A percentile compares a stretch with the other conserved stretches of the same genome.
Conservation (phyloP, 2,888 invertebrate genomes). For the Caenorhabditis sp. region DNA sequence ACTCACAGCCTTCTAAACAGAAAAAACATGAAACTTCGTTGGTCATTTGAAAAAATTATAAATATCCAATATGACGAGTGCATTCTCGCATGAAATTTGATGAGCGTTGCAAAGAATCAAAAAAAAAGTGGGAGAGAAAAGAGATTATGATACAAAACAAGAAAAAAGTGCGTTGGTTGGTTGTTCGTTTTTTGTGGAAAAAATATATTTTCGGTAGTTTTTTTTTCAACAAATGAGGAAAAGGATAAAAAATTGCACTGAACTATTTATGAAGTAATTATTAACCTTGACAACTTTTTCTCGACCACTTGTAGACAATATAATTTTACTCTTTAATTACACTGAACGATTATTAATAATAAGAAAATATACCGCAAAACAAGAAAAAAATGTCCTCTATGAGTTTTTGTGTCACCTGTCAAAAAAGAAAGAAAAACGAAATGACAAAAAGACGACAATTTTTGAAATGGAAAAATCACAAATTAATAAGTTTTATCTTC, state of each 20-base stretch:
- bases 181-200: too few species aligned
- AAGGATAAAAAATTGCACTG: too few species aligned
- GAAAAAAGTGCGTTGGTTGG: too few species aligned
- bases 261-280: not conserved
- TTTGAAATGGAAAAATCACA: not conserved
- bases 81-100: conserved; percentile 41
- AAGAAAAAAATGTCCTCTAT: conserved; percentile 1
- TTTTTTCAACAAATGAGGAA: too few species aligned
- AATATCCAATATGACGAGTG: conserved; percentile 10
- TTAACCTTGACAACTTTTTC: not conserved
- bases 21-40: not conserved
- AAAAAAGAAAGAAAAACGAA: conserved; percentile 36
- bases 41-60: not conserved
- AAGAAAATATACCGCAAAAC: not conserved
- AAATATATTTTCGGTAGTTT: too few species aligned
- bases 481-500: not conserved
- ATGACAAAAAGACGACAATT: not conserved
- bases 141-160: not conserved
- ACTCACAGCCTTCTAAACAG: too few species aligned
- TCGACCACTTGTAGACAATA: not conserved
- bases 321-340: not conserved
- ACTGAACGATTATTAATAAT: not conserved
- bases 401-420: conserved; percentile 34
- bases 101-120: not conserved
- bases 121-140: not conserved